Evolutionary conservation across 2,797 vertebrate species (phyloP), one percentile per base, ranked within the genome.

Genomic region (Pipistrellus pipistrellus): DNA sequence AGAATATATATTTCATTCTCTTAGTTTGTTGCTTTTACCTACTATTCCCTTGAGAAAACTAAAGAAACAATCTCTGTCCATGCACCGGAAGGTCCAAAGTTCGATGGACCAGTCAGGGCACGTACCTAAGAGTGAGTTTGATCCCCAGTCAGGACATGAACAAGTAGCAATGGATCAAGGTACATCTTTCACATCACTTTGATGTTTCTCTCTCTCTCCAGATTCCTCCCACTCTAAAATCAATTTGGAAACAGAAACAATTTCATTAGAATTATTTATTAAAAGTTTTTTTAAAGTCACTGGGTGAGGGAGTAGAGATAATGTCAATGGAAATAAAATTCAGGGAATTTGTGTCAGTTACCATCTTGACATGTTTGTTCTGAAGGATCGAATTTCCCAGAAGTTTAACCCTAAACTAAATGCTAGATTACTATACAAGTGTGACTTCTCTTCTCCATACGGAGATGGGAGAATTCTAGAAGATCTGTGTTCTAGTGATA

Each of bases 231-330:
- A 30, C 59, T 64, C 59, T 62, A 62, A 64, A 64, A 64, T 64
- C 27, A 64, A 64, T n/a, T 23, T 55, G 7, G 13, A 64, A 64
- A 64, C 27, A 64, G 51, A 88, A 59, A 62, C 15, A 20, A 85
- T 69, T 8, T 87, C 55, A 30, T 76, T 82, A 76, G 38, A 92
- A 85, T 44, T 57, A 51, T 62, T 93, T 75, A 84, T 87, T 91
- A 84, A 81, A 76, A 64, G 38, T 38, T 64, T 92, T 51, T 30
- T 51, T 30, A 38, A 89, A 88, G 55, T 69, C 83, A 75, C 13
- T 57, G 8, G 30, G 0, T 48, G 18, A 86, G 1, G 10, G 10
- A 53, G 5, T 11, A 72, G 32, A 76, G 38, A 38, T 38, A 38
- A 38, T 38, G 3, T 38, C 35, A 38, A 18, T 6, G 10, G 51